phyloP scores from a whole-genome alignment of 2,797 vertebrate genomes.

The Paguma larvata region DNA sequence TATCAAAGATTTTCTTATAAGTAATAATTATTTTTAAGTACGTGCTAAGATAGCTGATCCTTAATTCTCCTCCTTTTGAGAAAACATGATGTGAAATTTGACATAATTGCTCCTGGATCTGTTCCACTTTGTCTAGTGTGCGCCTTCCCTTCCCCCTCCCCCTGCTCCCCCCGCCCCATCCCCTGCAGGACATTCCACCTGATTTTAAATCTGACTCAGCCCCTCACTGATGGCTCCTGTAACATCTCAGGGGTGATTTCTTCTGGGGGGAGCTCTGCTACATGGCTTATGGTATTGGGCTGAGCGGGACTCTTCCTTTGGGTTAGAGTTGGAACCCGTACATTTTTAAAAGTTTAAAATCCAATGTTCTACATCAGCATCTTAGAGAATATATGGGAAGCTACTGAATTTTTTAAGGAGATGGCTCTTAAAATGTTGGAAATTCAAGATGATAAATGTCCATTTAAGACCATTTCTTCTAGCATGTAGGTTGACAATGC shows the following conservation, averaged over 20 bases:
- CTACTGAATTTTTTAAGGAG: conserved; percentile 37
- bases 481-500: background rate
- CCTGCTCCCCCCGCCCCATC: too few species aligned
- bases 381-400: conserved; percentile 15
- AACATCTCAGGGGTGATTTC: background rate
- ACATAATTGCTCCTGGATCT: background rate
- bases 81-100: background rate
- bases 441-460: conserved; percentile 60
- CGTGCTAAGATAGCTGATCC: background rate
- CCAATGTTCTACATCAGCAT: background rate
- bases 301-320: background rate
- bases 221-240: background rate
- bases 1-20: background rate
- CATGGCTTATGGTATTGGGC: background rate
- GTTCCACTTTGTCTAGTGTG: background rate
- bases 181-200: background rate
- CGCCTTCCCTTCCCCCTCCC: background rate
- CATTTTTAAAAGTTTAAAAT: conserved; percentile 55
- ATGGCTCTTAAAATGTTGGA: conserved; percentile 57
- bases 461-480: conserved; percentile 49
- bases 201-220: background rate
- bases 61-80: conserved; percentile 10
- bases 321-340: conserved; percentile 15
- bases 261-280: background rate
- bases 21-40: background rate